Evolutionary conservation across 2,797 vertebrate species (phyloP), one percentile per base, ranked within the genome.

Genomic region (Onychomys arenicola): DNA sequence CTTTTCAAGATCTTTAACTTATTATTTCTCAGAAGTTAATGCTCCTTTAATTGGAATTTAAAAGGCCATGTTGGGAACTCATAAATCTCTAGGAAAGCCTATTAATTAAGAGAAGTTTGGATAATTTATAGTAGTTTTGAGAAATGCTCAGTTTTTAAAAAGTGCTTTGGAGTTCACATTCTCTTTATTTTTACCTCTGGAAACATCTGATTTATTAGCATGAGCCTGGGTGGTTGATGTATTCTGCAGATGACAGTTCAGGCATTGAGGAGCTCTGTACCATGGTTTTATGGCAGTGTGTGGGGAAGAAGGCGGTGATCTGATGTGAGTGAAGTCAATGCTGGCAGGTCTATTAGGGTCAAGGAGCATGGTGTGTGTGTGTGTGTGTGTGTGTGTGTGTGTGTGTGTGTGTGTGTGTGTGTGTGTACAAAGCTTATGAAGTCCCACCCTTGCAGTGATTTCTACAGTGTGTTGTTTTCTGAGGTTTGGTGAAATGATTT

Each of bases 161-260:
- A 75, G 63, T 43, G 6, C 65, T 93, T 37, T 91, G 65, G 96
- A 93, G 95, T 98, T 96, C 49, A 88, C 77, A 52, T 75, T 95
- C 65, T 80, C n/a, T 27, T 95, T 71, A 95, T 83, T 94, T 57
- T 94, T 92, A 95, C 83, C 91, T 95, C 92, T 67, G n/a, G 65
- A 96, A 98, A 93, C 77, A 61, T 75, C n/a, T 91, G 89, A 97
- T 96, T 98, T 97, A 97, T 96, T 96, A 75, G 90, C 93, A 29
- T 86, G 57, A 89, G 37, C 91, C 94, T 92, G 65, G 23, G 80
- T 88, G 63, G 81, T 61, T 97, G 91, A 96, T 93, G 5, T 83
- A 89, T 77, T 89, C 27, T 67, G 27, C 49, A 95, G 55, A 97
- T 97, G 93, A 65, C 46, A 81, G 46, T 88, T 97, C 40, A 67